These are phyloP conservation scores for Zeugodacus cucurbitae DNA, from an alignment of 1,140 invertebrate genomes.

Conservation along the genomic window DNA sequence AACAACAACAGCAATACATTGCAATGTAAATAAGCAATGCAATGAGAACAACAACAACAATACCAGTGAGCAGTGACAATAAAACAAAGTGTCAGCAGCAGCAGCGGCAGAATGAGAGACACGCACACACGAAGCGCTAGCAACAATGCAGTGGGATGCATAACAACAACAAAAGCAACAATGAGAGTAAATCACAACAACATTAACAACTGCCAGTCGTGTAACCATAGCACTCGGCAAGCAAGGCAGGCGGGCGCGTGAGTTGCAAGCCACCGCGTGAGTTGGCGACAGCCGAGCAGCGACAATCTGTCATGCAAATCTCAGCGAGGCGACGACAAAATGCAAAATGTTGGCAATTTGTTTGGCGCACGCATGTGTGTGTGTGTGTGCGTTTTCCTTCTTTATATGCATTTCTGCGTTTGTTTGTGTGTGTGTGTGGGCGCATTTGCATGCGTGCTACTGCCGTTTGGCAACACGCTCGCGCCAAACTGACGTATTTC, in stretches of 20 bases:
- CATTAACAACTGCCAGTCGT: neutral
- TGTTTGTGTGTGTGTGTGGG: neutral
- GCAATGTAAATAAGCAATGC: neutral
- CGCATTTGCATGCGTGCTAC: neutral
- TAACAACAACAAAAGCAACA: neutral
- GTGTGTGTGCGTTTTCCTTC: neutral
- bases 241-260: neutral
- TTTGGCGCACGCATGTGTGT: neutral
- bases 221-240: neutral
- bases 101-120: neutral
- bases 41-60: neutral
- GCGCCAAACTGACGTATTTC: too few species aligned
- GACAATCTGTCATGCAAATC: conserved; percentile 36
- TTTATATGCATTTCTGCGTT: neutral
- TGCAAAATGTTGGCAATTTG: conserved; percentile 31
- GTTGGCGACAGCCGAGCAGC: conserved; percentile 13
- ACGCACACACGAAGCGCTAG: neutral
- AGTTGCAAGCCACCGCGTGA: neutral
- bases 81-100: neutral
- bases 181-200: neutral
- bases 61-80: neutral
- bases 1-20: neutral
- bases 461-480: neutral
- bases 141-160: neutral
- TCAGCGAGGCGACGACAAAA: conserved; percentile 22